phyloP scores from a whole-genome alignment of 2,888 invertebrate species.

The Strigamia transsilvanica region DNA sequence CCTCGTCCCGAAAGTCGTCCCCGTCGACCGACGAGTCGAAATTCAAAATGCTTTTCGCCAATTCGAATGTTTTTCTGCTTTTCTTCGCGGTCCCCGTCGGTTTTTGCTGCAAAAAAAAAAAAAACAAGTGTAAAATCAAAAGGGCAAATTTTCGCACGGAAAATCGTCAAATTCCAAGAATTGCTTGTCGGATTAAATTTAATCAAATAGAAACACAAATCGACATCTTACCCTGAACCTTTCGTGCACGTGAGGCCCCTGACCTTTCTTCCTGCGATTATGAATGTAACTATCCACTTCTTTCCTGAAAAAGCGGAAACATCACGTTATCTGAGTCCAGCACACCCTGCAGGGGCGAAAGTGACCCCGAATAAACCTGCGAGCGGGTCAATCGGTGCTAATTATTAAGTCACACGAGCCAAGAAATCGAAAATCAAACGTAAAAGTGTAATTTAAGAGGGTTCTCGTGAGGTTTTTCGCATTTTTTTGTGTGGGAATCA shows the following conservation, averaged over 20 bases:
- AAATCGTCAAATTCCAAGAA: background rate
- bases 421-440: too few relatives aligned
- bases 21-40: background rate
- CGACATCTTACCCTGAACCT: slow-evolving; percentile 37
- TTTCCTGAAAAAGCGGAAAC: slow-evolving; percentile 54
- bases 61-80: background rate
- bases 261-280: slow-evolving; percentile 54
- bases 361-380: slow-evolving; percentile 17
- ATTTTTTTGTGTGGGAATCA: too few relatives aligned
- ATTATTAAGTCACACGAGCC: too few relatives aligned
- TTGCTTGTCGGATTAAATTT: background rate
- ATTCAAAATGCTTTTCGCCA: background rate
- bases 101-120: slow-evolving; percentile 16
- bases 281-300: slow-evolving; percentile 52
- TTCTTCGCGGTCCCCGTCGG: background rate
- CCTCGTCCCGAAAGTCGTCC: background rate
- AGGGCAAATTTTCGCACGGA: slow-evolving; percentile 4
- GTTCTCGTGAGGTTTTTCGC: too few relatives aligned
- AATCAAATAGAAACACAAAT: background rate
- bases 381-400: background rate
- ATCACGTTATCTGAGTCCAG: slow-evolving; percentile 37
- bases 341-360: slow-evolving; percentile 23
- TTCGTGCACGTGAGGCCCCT: slow-evolving; percentile 28
- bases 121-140: background rate
- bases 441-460: too few relatives aligned